phyloP scores from a whole-genome alignment of 2,888 invertebrate genomes.

The Chymomyza procnemis region DNA sequence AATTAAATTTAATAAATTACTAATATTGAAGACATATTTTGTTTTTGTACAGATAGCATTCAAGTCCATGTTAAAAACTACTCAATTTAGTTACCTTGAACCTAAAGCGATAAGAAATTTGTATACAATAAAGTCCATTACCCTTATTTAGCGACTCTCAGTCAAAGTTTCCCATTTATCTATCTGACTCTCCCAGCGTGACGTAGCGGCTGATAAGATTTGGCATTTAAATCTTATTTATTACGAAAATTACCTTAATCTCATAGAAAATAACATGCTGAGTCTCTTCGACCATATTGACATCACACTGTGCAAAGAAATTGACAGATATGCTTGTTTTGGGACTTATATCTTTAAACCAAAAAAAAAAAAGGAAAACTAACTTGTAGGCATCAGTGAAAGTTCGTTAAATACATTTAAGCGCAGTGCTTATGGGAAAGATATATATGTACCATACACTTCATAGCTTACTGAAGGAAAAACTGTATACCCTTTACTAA shows the following conservation, averaged over 20 bases:
- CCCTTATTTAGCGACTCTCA: too few relatives aligned
- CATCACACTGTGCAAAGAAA: neutral
- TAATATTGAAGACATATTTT: neutral
- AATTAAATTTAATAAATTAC: slow-evolving; percentile 20
- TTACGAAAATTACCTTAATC: neutral
- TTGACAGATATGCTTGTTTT: neutral
- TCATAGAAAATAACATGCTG: neutral
- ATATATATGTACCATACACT: too few relatives aligned
- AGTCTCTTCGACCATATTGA: neutral
- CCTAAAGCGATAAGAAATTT: too few relatives aligned
- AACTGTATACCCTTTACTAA: too few relatives aligned
- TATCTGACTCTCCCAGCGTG: neutral
- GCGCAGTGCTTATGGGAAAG: neutral
- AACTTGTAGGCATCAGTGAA: neutral
- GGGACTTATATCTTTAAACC: too few relatives aligned
- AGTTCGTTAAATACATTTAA: neutral
- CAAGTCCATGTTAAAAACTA: too few relatives aligned
- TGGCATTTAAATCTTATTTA: neutral
- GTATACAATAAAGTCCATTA: too few relatives aligned
- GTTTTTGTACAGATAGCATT: too few relatives aligned
- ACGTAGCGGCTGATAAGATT: neutral
- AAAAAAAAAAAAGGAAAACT: too few relatives aligned
- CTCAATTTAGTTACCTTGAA: too few relatives aligned
- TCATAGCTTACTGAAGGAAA: too few relatives aligned
- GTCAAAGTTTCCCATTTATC: neutral